Evolutionary conservation across 2,797 vertebrate genomes (phyloP).

Genomic region (Sebastes elongatus): DNA sequence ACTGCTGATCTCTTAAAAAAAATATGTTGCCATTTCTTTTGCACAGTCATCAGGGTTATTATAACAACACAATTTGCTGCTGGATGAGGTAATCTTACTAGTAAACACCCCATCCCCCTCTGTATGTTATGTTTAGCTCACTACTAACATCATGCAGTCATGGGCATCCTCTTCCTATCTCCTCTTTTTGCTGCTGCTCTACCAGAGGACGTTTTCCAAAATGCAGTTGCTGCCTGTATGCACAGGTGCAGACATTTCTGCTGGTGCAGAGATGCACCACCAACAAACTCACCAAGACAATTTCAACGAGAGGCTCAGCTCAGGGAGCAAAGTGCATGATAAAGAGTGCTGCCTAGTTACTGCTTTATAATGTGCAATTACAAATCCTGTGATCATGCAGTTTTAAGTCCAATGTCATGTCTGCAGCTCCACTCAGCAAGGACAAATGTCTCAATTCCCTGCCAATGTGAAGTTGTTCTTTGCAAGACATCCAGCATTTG

Average conservation of each 20-base stretch:
- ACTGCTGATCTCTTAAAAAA: not conserved
- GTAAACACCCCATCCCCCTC: slow-evolving; percentile 58
- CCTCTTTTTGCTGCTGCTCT: slow-evolving; percentile 6
- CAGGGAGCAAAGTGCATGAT: not conserved
- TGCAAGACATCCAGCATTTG: not conserved
- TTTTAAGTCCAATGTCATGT: slow-evolving; percentile 5
- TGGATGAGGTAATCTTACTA: slow-evolving; percentile 72
- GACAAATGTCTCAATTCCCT: not conserved
- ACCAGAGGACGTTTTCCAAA: slow-evolving; percentile 28
- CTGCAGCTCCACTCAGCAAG: not conserved
- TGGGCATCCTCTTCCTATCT: slow-evolving; percentile 2
- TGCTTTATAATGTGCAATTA: slow-evolving; percentile 35
- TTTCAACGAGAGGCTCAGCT: slow-evolving; percentile 10
- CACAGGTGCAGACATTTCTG: slow-evolving; percentile 48
- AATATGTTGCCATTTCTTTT: not conserved
- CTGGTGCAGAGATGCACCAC: slow-evolving; percentile 45
- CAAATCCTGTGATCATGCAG: slow-evolving; percentile 9
- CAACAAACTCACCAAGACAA: slow-evolving; percentile 14
- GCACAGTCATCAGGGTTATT: slow-evolving; percentile 25
- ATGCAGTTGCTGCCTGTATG: not conserved
- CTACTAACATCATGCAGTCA: slow-evolving; percentile 43
- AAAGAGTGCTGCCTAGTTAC: not conserved
- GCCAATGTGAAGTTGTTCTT: not conserved
- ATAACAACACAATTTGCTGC: slow-evolving; percentile 63
- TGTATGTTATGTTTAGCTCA: slow-evolving; percentile 61